Evolutionary conservation across 92 coral and sea anemone species (phyloP), one percentile per base, ranked within the genome.

Genomic region (Phymanthus crucifer): DNA sequence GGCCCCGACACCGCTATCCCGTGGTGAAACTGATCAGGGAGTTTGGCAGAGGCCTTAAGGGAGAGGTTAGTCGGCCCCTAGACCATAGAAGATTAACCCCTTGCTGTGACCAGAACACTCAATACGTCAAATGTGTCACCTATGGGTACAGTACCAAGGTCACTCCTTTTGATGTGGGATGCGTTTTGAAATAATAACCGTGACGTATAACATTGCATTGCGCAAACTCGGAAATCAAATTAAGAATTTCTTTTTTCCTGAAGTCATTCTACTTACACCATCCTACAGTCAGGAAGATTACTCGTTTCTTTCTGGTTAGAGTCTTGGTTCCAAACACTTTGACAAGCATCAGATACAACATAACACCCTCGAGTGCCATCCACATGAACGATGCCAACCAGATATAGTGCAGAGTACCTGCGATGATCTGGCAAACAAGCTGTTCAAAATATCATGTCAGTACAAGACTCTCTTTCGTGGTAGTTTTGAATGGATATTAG

Each of bases 361-460:
- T 91, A 31, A 95, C 97, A 34, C 98, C 98, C 72, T 95, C 98
- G 0, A 93, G 88, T 0, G 98, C 98, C 98, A 95, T 95, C 98
- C 98, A 95, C 24, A 88, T 84, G 70, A 95, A 95, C 58, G 98
- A 90, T 17, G 94, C 95, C 61, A 95, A 88, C 83, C 94, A 90
- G 27, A 92, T 76, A 73, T 95, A 95, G 64, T 95, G 98, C 0
- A 95, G 85, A 45, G 87, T 89, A 65, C 84, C 91, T 9, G 98
- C 95, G 54, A 95, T 89, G 1, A 93, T 83, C 66, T 93, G 90
- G 35, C 98, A 95, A 37, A 86, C 93, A 27, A 83, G 32, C 98
- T 95, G 87, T 45, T 40, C 70, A 46, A 48, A 61, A 70, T 52
- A 70, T 68, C 35, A 4, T 26, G 23, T 27, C 24, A 29, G 67